Evolutionary conservation across 2,888 invertebrate species (phyloP).

Genomic region (Orchesellides sinensis): DNA sequence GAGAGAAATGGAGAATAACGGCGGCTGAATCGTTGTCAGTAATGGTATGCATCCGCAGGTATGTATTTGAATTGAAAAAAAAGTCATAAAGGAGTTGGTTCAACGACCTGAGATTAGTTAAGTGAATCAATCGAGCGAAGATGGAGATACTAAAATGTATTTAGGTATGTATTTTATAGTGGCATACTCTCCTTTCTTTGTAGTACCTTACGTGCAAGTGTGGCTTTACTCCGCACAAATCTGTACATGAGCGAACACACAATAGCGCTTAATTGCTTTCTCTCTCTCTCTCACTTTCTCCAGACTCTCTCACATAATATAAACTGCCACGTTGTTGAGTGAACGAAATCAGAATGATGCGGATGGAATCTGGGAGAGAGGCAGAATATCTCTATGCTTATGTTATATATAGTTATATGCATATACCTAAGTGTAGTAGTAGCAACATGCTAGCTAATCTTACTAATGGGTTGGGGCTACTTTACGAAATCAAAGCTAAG

Average conservation of each 20-base stretch:
- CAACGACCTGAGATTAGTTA: slow-evolving; percentile 47
- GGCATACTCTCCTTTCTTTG: neutral
- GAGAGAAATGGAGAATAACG: too few species aligned
- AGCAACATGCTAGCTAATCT: slow-evolving; percentile 51
- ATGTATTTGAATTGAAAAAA: too few species aligned
- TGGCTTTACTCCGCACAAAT: neutral
- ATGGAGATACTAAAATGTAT: too few species aligned
- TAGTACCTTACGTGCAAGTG: neutral
- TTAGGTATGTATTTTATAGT: neutral
- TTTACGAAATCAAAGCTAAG: slow-evolving; percentile 54
- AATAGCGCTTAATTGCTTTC: slow-evolving; percentile 49
- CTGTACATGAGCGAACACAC: neutral
- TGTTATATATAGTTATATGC: too few species aligned
- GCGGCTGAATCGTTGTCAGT: too few species aligned
- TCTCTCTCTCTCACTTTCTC: slow-evolving; percentile 21
- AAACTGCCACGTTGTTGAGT: neutral
- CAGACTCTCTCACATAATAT: neutral
- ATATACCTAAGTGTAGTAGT: too few species aligned
- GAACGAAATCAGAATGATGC: neutral
- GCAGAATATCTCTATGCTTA: neutral
- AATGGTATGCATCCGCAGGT: too few species aligned
- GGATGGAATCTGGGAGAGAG: neutral
- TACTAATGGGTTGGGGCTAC: slow-evolving; percentile 45
- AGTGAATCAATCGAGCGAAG: slow-evolving; percentile 13
- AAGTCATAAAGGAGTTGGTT: too few species aligned